phyloP scores from a whole-genome alignment of 2,113 vertebrate species.

The Apus apus region DNA sequence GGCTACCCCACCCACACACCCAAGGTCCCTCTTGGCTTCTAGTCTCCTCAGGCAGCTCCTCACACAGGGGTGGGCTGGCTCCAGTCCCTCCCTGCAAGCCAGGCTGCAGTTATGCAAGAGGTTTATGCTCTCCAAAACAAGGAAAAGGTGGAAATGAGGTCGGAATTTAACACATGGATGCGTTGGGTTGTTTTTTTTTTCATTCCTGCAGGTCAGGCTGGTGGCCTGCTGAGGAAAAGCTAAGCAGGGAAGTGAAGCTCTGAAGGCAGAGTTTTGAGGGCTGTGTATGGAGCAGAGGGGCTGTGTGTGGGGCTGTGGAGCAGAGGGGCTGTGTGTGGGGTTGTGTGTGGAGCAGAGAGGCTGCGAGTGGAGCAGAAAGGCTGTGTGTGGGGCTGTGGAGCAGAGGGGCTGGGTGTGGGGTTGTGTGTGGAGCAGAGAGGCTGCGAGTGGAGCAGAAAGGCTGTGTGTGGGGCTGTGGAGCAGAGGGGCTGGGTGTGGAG shows the following conservation, averaged over 20 bases:
- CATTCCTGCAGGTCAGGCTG: fast-evolving
- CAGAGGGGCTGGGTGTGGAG: no score
- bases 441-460: no score
- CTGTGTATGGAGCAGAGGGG: neutral
- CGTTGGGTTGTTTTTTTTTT: neutral
- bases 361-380: no score
- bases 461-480: no score
- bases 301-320: no score
- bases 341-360: no score
- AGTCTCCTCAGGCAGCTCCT: neutral
- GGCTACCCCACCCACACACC: neutral
- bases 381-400: no score
- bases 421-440: no score
- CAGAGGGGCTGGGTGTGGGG: no score
- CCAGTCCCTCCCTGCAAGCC: neutral
- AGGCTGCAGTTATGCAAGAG: neutral
- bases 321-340: no score
- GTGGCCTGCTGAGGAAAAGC: neutral
- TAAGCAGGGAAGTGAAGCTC: fast-evolving
- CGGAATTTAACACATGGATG: neutral
- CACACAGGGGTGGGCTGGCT: neutral
- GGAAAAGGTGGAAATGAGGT: neutral
- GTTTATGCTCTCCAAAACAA: neutral
- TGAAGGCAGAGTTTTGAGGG: fast-evolving
- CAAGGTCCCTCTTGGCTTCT: neutral